These are phyloP conservation scores for Lasiurus borealis DNA, from an alignment of 2,113 vertebrate species.

Conservation along the genomic window DNA sequence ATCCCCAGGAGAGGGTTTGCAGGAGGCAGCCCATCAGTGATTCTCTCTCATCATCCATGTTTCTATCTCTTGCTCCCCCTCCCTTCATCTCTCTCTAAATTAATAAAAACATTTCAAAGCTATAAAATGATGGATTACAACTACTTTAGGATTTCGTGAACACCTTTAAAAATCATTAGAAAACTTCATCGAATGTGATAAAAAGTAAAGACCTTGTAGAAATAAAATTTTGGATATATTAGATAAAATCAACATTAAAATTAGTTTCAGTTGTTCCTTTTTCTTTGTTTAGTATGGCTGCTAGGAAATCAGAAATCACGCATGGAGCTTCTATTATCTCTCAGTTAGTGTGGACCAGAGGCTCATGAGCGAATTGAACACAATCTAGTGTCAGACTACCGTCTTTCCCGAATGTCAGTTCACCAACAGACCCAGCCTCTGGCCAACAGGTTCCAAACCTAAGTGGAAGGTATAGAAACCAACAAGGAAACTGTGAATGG, in stretches of 20 bases:
- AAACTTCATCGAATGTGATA: background rate
- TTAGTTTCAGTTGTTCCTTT: background rate
- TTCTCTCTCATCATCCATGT: background rate
- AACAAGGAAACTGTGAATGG: background rate
- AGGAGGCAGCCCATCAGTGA: too few relatives aligned
- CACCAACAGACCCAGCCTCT: background rate
- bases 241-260: background rate
- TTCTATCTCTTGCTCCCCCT: background rate
- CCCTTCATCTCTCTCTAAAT: background rate
- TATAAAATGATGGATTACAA: slow-evolving; percentile 24
- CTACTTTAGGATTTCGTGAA: slow-evolving; percentile 63
- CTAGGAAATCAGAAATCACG: background rate
- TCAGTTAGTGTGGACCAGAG: background rate
- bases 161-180: slow-evolving; percentile 37
- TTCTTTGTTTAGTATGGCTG: background rate
- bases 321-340: background rate
- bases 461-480: background rate
- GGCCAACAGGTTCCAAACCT: background rate
- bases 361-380: background rate
- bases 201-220: background rate
- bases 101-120: background rate
- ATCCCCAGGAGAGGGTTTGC: background rate
- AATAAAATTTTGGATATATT: background rate
- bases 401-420: background rate
- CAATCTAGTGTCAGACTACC: background rate